Conservation (phyloP, 2,113 vertebrate genomes). For the Eidolon helvum region DNA sequence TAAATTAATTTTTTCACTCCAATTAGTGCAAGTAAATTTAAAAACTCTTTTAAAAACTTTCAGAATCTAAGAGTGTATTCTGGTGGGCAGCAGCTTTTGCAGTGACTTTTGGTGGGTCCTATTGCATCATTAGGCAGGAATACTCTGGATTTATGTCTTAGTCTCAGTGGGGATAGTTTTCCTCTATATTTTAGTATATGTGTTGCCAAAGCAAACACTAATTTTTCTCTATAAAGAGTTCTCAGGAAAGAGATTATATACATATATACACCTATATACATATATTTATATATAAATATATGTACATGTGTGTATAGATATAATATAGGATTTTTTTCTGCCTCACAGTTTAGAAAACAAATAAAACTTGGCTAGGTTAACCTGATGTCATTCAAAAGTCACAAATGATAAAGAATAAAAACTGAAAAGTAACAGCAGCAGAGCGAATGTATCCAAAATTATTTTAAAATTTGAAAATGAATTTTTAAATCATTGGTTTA, state of each 20-base stretch:
- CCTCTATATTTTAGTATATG: not conserved
- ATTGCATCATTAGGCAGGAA: not conserved
- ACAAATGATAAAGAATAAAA: not conserved
- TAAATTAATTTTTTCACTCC: not conserved
- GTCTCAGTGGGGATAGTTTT: not conserved
- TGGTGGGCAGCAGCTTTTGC: not conserved
- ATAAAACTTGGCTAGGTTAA: not conserved
- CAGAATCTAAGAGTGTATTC: not conserved
- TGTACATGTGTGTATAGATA: not conserved
- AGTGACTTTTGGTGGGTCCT: not conserved
- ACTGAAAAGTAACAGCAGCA: not conserved
- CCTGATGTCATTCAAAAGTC: not conserved
- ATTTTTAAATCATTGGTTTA: not conserved
- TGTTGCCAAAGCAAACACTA: not conserved
- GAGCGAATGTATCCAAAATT: not conserved
- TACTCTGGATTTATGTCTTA: not conserved
- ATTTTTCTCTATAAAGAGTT: not conserved
- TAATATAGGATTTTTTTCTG: not conserved
- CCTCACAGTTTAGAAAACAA: not conserved
- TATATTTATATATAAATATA: not conserved
- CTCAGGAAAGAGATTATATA: not conserved
- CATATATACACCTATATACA: not conserved
- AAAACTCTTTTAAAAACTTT: not conserved
- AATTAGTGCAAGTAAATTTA: not conserved
- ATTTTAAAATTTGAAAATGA: conserved; percentile 16